Conservation (phyloP, 2,113 vertebrate species). For the Lynx canadensis region DNA sequence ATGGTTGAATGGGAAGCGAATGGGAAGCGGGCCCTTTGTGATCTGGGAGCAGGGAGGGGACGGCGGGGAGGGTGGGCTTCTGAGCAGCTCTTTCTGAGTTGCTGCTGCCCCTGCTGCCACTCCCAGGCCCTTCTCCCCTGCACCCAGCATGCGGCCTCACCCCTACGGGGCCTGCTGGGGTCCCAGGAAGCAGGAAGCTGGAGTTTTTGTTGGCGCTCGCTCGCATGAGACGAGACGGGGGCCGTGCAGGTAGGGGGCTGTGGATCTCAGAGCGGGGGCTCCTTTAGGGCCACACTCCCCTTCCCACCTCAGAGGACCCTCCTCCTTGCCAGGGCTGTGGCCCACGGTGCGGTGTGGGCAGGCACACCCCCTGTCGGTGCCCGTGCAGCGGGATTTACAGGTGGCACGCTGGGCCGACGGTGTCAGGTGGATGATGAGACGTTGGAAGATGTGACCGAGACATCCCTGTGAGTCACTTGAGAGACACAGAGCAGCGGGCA, state of each 20-base stretch:
- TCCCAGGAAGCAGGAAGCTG: background rate
- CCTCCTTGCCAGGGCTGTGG: too few relatives aligned
- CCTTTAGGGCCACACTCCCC: background rate
- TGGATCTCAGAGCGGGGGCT: background rate
- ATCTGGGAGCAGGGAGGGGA: constrained; percentile 21
- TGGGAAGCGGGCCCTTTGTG: constrained; percentile 81
- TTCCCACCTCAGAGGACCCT: background rate
- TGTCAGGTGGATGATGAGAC: fast-evolving
- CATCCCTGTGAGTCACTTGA: fast-evolving
- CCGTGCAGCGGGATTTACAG: background rate
- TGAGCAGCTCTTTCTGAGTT: background rate
- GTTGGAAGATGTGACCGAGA: background rate
- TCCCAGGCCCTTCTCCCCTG: background rate
- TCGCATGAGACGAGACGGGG: fast-evolving
- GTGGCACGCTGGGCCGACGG: background rate
- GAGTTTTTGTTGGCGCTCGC: background rate
- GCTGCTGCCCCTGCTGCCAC: background rate
- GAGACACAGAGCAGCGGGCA: background rate
- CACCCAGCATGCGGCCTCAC: fast-evolving
- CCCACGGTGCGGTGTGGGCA: fast-evolving
- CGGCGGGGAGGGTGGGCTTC: background rate
- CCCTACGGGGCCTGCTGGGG: background rate
- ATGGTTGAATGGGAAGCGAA: constrained; percentile 85
- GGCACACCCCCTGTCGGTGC: fast-evolving
- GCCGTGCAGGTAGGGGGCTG: background rate